Conservation (phyloP, 2,113 vertebrate genomes). For the Rhodinocichla rosea region DNA sequence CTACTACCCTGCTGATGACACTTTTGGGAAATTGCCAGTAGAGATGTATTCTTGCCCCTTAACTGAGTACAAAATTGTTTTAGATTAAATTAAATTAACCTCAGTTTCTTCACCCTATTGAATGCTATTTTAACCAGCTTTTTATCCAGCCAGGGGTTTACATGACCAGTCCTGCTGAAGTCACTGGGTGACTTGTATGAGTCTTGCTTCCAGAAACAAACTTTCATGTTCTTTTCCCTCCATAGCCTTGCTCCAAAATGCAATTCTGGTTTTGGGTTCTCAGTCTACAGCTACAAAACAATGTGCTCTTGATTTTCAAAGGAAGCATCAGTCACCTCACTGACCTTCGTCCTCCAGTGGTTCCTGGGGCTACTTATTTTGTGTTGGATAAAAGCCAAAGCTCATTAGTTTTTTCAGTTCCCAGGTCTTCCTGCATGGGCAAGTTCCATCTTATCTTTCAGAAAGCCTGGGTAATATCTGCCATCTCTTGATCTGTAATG, state of each 20-base stretch:
- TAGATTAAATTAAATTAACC: not conserved
- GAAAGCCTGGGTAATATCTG: not conserved
- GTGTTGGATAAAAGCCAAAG: not conserved
- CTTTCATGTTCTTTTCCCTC: not conserved
- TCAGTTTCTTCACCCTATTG: not conserved
- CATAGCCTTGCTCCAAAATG: not conserved
- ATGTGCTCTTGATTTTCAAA: not conserved
- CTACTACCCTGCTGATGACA: not conserved
- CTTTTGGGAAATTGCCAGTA: not conserved
- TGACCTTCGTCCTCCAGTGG: not conserved
- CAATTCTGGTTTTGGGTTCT: not conserved
- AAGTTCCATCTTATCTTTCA: not conserved
- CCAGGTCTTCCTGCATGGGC: not conserved
- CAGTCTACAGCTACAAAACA: not conserved
- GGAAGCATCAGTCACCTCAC: not conserved
- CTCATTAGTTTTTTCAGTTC: not conserved
- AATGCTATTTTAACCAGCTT: not conserved
- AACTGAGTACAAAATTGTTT: not conserved
- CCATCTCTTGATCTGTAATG: not conserved
- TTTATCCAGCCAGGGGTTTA: not conserved
- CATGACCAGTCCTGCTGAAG: not conserved
- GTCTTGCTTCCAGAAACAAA: not conserved
- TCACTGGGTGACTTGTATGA: not conserved
- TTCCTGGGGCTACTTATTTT: not conserved
- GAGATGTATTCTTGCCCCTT: not conserved